phyloP scores from a whole-genome alignment of 2,888 invertebrate genomes.

The Danaus chrysippus region DNA sequence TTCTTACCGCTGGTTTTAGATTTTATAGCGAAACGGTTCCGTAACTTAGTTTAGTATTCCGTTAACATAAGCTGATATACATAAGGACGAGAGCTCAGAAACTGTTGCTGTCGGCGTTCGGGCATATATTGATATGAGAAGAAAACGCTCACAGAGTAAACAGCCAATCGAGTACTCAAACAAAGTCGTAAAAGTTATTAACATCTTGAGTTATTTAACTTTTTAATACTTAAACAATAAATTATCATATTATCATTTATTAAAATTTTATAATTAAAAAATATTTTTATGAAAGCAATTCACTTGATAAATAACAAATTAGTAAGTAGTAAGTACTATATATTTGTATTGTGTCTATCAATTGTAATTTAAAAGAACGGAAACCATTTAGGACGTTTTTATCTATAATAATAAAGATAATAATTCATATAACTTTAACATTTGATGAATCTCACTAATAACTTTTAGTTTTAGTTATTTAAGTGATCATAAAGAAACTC shows the following conservation, averaged over 20 bases:
- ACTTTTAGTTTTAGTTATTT: neutral
- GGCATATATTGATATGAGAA: slow-evolving; percentile 18
- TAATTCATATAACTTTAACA: too few species aligned
- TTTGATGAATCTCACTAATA: neutral
- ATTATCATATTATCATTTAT: neutral
- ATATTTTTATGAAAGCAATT: too few species aligned
- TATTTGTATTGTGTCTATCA: too few species aligned
- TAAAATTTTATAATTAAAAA: too few species aligned
- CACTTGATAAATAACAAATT: too few species aligned
- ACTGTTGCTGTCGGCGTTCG: slow-evolving; percentile 27
- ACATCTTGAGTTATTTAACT: neutral
- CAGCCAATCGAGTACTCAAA: neutral
- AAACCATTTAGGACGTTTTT: too few species aligned
- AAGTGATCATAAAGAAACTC: neutral
- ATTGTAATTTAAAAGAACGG: too few species aligned
- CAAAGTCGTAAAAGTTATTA: neutral
- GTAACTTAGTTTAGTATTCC: slow-evolving; percentile 37
- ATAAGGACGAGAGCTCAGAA: slow-evolving; percentile 34
- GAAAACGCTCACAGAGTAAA: slow-evolving; percentile 2
- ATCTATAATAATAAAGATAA: too few species aligned
- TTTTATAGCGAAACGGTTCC: slow-evolving; percentile 35
- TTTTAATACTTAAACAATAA: neutral
- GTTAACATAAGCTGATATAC: slow-evolving; percentile 36
- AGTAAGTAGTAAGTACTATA: too few species aligned
- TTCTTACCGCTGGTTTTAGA: slow-evolving; percentile 37